These are phyloP conservation scores for Ormyrus labotus DNA, from an alignment of 2,888 invertebrate species.

Conservation along the genomic window DNA sequence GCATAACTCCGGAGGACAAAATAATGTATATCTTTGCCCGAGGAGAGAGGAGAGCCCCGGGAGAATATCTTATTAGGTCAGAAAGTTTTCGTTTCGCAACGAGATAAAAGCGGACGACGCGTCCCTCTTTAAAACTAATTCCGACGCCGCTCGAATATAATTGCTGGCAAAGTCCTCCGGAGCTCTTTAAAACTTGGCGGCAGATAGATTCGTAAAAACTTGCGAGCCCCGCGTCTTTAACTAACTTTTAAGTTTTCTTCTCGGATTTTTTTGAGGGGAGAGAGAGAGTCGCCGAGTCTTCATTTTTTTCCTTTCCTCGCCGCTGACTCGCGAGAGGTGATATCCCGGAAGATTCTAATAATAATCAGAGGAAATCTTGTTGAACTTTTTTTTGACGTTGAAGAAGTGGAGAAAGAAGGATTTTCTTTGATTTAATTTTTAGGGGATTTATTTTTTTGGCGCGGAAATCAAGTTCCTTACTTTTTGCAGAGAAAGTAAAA, in stretches of 20 bases:
- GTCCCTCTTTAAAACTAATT: slow-evolving; percentile 60
- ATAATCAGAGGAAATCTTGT: too few species aligned
- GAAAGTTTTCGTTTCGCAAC: slow-evolving; percentile 62
- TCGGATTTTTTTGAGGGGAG: background rate
- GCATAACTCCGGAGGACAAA: slow-evolving; percentile 55
- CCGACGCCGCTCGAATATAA: slow-evolving; percentile 60
- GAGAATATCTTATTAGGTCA: slow-evolving; percentile 61
- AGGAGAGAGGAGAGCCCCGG: background rate
- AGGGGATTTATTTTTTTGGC: too few species aligned
- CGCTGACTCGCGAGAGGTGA: too few species aligned
- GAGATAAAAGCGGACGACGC: slow-evolving; percentile 46
- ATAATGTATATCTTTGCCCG: slow-evolving; percentile 30
- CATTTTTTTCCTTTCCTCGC: background rate
- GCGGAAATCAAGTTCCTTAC: too few species aligned
- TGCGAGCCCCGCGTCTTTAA: background rate
- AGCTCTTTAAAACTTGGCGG: background rate
- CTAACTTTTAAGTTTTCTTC: slow-evolving; percentile 25
- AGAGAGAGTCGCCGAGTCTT: background rate
- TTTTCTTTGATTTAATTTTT: too few species aligned
- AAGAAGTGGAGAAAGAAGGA: too few species aligned
- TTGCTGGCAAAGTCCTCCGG: slow-evolving; percentile 54
- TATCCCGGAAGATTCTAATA: too few species aligned
- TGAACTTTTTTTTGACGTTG: too few species aligned
- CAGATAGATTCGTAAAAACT: slow-evolving; percentile 36
- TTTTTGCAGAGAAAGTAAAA: too few species aligned